Evolutionary conservation across 2,113 vertebrate genomes (phyloP), one percentile per base, ranked within the genome.

Genomic region (Beaufortia kweichowensis): DNA sequence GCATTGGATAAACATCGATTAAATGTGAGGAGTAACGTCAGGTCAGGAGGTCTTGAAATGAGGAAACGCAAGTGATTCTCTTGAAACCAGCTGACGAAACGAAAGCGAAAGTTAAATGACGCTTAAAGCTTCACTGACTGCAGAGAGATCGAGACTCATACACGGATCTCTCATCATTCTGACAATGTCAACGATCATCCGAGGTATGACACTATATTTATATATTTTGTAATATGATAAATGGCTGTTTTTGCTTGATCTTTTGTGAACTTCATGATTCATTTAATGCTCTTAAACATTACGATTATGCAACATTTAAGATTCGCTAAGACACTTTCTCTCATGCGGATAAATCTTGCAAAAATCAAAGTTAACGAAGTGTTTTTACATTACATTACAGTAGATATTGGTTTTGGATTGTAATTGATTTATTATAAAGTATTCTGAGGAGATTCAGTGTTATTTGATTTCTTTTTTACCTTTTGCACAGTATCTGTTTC

Each of bases 101-200:
- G 79, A 81, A 81, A 81, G 39, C 15, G 74, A 81, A 81, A 77
- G 67, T 68, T 5, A 33, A 33, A 23, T 23, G 12, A 8, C 12
- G 55, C 61, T 5, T 28, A 5, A n/a, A n/a, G 21, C 3, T 57
- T 33, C 17, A 35, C 4, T 17, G 50, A 56, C 48, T 55, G 6
- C 67, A 33, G 6, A 7, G 12, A 70, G 67, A 35, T 17, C 0
- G 26, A 50, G 4, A 48, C 46, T 10, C 15, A 21, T 17, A 72
- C 35, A 59, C 55, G 53, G 12, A 33, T 31, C n/a, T 17, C 17
- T 15, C 67, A 35, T 21, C 28, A 4, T 33, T 35, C 31, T 23
- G 35, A 29, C 48, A 31, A 53, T 23, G 66, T 26, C 28, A 12
- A 56, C 12, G 14, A 24, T 35, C 21, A 24, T 19, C 24, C 4